phyloP scores from a whole-genome alignment of 2,113 vertebrate genomes.

The Psilopogon haemacephalus region DNA sequence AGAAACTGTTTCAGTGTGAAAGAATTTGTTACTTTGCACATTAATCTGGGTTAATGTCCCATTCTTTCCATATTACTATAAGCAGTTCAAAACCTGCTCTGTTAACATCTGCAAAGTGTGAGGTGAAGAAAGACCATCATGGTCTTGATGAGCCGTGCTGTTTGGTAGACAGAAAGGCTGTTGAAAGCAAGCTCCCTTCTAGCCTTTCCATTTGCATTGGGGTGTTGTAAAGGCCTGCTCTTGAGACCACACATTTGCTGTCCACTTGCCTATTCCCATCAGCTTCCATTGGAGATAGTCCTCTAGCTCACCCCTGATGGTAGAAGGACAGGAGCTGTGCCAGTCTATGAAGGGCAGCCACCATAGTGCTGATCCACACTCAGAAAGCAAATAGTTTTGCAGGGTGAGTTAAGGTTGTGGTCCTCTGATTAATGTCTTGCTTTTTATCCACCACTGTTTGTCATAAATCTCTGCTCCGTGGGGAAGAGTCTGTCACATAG shows the following conservation, averaged over 20 bases:
- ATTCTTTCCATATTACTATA: constrained; percentile 15
- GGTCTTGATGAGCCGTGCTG: not conserved
- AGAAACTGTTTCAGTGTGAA: constrained; percentile 7
- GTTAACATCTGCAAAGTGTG: not conserved
- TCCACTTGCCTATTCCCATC: not conserved
- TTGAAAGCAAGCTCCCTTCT: not conserved
- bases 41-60: not conserved
- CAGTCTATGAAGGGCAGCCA: not conserved
- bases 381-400: not conserved
- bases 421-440: not conserved
- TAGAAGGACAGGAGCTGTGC: not conserved
- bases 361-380: not conserved
- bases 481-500: not conserved
- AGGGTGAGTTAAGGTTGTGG: not conserved
- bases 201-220: not conserved
- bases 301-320: not conserved
- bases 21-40: not conserved
- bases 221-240: not conserved
- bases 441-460: not conserved
- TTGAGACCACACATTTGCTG: not conserved
- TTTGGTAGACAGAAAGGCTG: not conserved
- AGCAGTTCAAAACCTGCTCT: not conserved
- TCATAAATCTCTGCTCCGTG: not conserved
- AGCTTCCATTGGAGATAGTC: not conserved
- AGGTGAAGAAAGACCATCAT: not conserved